These are phyloP conservation scores for Plutomurus gul DNA, from an alignment of 1,140 invertebrate species.

Conservation along the genomic window DNA sequence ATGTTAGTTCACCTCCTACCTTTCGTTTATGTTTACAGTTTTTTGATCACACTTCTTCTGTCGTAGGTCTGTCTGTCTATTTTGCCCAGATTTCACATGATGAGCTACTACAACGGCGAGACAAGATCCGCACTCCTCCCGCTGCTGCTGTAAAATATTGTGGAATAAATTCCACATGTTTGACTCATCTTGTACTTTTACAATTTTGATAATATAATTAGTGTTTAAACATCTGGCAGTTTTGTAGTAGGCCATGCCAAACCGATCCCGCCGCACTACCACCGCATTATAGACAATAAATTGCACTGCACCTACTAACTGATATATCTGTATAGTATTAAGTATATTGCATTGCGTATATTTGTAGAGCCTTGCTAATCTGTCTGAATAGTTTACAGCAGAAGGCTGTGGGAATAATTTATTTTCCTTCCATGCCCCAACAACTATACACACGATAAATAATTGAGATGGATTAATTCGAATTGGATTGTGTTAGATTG, in stretches of 20 bases:
- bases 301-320: no score
- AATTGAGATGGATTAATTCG: no score
- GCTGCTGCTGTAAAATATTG: background rate
- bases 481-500: no score
- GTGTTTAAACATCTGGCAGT: conserved; percentile 2
- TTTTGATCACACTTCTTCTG: conserved; percentile 13
- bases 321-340: no score
- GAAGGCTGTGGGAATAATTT: no score
- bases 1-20: background rate
- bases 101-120: background rate
- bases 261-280: no score
- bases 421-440: no score
- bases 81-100: background rate
- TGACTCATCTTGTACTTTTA: background rate
- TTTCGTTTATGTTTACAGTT: background rate
- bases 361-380: no score
- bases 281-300: no score
- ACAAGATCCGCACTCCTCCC: background rate
- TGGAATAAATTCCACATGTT: background rate
- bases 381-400: no score
- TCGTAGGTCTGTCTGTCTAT: background rate
- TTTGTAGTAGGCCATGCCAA: background rate
- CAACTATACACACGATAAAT: no score
- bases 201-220: conserved; percentile 1
- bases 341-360: no score